Base-by-base conservation (phyloP, 2,113 vertebrate species). In the Mus pahari region DNA sequence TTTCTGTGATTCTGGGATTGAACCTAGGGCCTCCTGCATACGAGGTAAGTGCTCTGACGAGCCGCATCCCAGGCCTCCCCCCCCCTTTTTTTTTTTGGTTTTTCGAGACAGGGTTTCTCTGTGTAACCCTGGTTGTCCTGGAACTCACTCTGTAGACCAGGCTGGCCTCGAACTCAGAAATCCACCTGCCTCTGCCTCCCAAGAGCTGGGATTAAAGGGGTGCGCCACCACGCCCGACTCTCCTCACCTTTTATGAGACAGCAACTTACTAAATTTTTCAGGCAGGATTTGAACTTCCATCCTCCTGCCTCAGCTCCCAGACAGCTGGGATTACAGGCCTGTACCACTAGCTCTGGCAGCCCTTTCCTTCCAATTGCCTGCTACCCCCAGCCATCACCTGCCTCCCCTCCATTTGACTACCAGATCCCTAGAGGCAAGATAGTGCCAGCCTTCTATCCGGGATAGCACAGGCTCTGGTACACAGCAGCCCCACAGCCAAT, bases 301-400 rank as follows among this genome's bases (percentile, higher is more conserved):
- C 5, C 45, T n/a, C 11, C 66, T 39, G 48, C 33, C 22, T 71
- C 36, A 39, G 86, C 36, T 53, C 48, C 45, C 7, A 17, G 7
- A 22, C 68, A 86, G 83, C 19, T 86, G 50, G 45, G 64, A 70
- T 87, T 55, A 50, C 13, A 71, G 64, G 62, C 82, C 39, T 64
- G 39, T 45, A 48, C 26, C 74, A 77, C 45, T 42, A 77, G 26
- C 45, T 33, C 17, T 36, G 6, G 31, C 31, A n/a, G 64, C 12
- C 19, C 83, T 92, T 82, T 81, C 53, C 64, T 95, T 89, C 26
- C 89, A 94, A 87, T 53, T 42, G 77, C 31, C 86, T 96, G 22
- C 71, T 60, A 77, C 36, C 91, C 75, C 20, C n/a, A 70, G n/a
- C 42, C 42, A 45, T 7, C 11, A 60, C 33, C 68, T 68, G 71